Percentiles rank a stretch among this genome's conserved stretches.
These are phyloP conservation scores for Lagopus muta DNA, from an alignment of 2,113 vertebrate species.

Conservation along the genomic window DNA sequence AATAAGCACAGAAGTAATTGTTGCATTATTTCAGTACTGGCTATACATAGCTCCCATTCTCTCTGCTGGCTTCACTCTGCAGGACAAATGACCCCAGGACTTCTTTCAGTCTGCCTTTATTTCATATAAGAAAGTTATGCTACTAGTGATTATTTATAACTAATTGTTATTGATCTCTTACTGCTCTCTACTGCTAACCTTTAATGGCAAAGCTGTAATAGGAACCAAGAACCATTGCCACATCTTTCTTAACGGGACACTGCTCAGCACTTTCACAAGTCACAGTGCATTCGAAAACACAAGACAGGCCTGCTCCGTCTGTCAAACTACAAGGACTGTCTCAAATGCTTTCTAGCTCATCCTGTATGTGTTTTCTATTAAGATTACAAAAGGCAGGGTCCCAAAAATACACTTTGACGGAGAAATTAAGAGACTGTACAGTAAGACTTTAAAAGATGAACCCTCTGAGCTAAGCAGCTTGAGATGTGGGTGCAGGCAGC, in stretches of 20 bases:
- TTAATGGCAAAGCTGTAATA: constrained; percentile 36
- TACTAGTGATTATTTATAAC: constrained; percentile 30
- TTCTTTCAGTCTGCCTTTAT: neutral
- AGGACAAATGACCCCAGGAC: constrained; percentile 20
- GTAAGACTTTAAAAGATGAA: neutral
- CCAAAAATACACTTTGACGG: neutral
- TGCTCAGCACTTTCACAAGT: constrained; percentile 45
- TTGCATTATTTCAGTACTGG: constrained; percentile 8
- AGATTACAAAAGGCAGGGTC: neutral
- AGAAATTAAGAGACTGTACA: neutral
- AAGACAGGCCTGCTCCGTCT: neutral
- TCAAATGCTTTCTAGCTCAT: constrained; percentile 11
- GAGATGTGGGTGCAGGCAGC: neutral
- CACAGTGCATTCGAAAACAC: neutral
- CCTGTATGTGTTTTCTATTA: neutral
- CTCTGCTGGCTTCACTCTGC: neutral
- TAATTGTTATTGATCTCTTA: constrained; percentile 60
- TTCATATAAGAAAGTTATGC: neutral
- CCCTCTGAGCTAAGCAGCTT: neutral
- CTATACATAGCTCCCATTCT: neutral
- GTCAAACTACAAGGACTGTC: neutral
- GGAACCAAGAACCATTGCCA: constrained; percentile 24
- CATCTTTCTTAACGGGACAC: constrained; percentile 25
- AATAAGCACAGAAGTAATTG: constrained; percentile 8
- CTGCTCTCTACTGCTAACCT: constrained; percentile 23